These are phyloP conservation scores for Gymnogyps californianus DNA, from an alignment of 2,113 vertebrate species.

Conservation along the genomic window DNA sequence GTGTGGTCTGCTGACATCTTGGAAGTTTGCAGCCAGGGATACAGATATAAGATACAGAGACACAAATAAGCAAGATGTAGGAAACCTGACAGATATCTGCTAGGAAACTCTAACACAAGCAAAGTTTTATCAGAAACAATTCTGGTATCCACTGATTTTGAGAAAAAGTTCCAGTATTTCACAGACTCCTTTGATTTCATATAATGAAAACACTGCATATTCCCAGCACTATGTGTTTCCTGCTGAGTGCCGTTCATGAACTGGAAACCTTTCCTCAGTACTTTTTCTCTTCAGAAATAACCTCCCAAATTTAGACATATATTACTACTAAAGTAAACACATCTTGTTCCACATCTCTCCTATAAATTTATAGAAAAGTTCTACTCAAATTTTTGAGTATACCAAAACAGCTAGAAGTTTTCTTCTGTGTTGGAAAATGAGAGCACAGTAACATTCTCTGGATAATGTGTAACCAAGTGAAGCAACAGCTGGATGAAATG, in stretches of 20 bases:
- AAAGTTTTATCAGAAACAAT: neutral
- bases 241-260: neutral
- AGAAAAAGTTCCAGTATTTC: neutral
- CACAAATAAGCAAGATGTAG: neutral
- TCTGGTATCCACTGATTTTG: neutral
- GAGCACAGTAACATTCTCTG: neutral
- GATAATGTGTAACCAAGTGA: neutral
- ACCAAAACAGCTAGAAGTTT: neutral
- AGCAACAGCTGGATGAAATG: slow-evolving; percentile 2
- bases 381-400: neutral
- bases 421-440: slow-evolving; percentile 4
- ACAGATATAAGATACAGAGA: neutral
- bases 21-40: neutral
- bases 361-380: neutral
- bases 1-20: neutral
- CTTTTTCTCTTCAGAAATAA: neutral
- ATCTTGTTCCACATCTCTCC: neutral
- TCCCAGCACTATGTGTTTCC: neutral
- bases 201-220: neutral
- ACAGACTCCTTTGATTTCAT: neutral
- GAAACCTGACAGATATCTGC: neutral
- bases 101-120: neutral
- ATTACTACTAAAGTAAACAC: neutral
- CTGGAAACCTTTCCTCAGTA: neutral
- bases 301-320: neutral